Evolutionary conservation across 2,113 vertebrate genomes (phyloP).

Genomic region (pig (Sus scrofa)): T2T-Sscrofa CM000818.6:34555001-34555500

Average conservation of each 20-base stretch:
- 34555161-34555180: conserved; percentile 84
- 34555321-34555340: conserved; percentile 73
- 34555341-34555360: conserved; percentile 68
- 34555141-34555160: conserved; percentile 83
- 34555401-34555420: conserved; percentile 76
- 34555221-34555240: conserved; percentile 83
- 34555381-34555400: conserved; percentile 38
- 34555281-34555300: conserved; percentile 75
- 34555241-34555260: conserved; percentile 78
- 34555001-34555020: neutral
- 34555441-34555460: neutral
- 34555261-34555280: conserved; percentile 71
- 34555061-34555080: conserved; percentile 50
- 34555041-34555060: neutral
- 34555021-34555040: neutral
- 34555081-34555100: conserved; percentile 48
- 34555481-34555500: neutral
- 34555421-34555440: conserved; percentile 65
- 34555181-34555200: conserved; percentile 74
- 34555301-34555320: conserved; percentile 81
- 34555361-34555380: conserved; percentile 35
- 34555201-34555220: conserved; percentile 82
- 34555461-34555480: conserved; percentile 28
- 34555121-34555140: conserved; percentile 63
- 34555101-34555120: conserved; percentile 74